phyloP scores from a whole-genome alignment of 37 sponge, comb jelly and placozoan species.

The Beroe forskalii region DNA sequence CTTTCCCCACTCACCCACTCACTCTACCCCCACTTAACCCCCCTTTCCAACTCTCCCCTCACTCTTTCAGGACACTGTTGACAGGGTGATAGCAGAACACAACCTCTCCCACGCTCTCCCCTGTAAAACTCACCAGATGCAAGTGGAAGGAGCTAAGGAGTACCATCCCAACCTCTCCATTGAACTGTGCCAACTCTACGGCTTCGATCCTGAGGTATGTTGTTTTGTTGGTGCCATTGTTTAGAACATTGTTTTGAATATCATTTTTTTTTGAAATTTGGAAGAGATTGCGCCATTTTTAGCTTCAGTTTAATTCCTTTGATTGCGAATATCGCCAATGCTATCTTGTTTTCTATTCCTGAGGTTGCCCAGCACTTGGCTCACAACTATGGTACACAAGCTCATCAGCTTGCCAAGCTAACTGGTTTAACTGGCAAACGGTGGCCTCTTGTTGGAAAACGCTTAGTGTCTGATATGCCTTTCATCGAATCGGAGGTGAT shows the following conservation, averaged over 20 bases:
- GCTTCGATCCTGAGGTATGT: slow-evolving; percentile 89
- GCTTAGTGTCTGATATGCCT: slow-evolving; percentile 88
- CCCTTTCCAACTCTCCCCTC: too few species aligned
- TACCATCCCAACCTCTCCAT: slow-evolving; percentile 90
- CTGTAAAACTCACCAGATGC: slow-evolving; percentile 76
- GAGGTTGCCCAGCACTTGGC: slow-evolving; percentile 91
- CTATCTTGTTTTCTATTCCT: too few species aligned
- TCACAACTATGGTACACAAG: slow-evolving; percentile 87
- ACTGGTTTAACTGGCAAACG: slow-evolving; percentile 84
- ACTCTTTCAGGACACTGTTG: slow-evolving; percentile 76
- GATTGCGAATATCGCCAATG: too few species aligned
- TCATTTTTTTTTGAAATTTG: too few species aligned
- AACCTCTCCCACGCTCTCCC: slow-evolving; percentile 67
- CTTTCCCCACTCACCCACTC: too few species aligned
- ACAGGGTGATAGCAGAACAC: slow-evolving; percentile 70
- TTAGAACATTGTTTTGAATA: too few species aligned
- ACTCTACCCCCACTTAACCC: too few species aligned
- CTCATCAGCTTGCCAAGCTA: slow-evolving; percentile 87
- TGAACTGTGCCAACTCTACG: slow-evolving; percentile 88
- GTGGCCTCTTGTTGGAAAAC: slow-evolving; percentile 87
- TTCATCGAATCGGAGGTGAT: slow-evolving; percentile 96
- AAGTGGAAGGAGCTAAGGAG: slow-evolving; percentile 86
- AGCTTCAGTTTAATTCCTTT: too few species aligned
- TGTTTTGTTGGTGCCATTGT: too few species aligned
- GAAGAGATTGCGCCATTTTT: too few species aligned